Evolutionary conservation across 2,888 invertebrate genomes (phyloP).

Genomic region (Drosophila rellima): DNA sequence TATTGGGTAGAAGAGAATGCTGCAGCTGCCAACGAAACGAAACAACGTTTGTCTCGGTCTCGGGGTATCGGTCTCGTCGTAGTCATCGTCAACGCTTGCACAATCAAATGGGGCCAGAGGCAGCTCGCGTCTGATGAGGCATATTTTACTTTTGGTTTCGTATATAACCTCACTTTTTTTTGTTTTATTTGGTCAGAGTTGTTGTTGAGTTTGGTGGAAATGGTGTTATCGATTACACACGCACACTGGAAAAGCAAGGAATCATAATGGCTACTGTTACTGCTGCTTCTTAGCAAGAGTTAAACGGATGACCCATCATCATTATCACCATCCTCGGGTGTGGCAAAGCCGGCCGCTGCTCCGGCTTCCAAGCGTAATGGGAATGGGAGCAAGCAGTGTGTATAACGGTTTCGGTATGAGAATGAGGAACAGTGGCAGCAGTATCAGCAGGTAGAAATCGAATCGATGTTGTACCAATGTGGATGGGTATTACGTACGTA

Average conservation of each 20-base stretch:
- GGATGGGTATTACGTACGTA: constrained; percentile 14
- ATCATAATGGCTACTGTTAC: constrained; percentile 8
- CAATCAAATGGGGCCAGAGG: constrained; percentile 63
- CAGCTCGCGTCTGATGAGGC: constrained; percentile 59
- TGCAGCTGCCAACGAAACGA: constrained; percentile 58
- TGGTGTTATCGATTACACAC: constrained; percentile 56
- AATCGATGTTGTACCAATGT: constrained; percentile 29
- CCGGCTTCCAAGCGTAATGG: constrained; percentile 19
- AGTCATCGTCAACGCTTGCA: constrained; percentile 66
- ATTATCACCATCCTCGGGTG: constrained; percentile 46
- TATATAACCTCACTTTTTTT: constrained; percentile 63
- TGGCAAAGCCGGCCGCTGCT: constrained; percentile 41
- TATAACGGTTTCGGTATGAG: constrained; percentile 52
- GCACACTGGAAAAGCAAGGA: not conserved
- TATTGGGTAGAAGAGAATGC: constrained; percentile 41
- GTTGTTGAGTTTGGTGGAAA: constrained; percentile 15
- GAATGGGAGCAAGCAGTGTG: constrained; percentile 48
- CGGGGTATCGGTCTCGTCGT: constrained; percentile 29
- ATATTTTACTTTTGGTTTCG: constrained; percentile 68
- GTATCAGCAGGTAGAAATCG: constrained; percentile 43
- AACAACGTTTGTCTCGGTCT: constrained; percentile 51
- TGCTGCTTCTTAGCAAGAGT: constrained; percentile 13
- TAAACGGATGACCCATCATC: constrained; percentile 38
- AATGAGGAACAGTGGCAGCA: constrained; percentile 14
- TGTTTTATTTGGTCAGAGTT: constrained; percentile 18